Evolutionary conservation across 2,113 vertebrate species (phyloP), one percentile per base, ranked within the genome.

Genomic region (Scophthalmus maximus): DNA sequence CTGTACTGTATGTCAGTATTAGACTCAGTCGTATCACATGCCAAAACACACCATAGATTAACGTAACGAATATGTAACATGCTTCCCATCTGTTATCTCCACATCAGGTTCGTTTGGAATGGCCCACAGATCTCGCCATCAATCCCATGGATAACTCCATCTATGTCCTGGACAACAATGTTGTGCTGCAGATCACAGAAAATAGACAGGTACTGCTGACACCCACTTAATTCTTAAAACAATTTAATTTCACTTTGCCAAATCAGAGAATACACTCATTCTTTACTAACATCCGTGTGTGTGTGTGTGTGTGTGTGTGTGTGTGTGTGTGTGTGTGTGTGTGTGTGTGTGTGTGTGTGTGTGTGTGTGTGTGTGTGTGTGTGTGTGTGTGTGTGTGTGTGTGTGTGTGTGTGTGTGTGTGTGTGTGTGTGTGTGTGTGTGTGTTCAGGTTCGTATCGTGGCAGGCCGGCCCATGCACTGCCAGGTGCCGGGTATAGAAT

Each of bases 81-180:
- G 42, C 42, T 3, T 46, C 18, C 18, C 18, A 40, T 40, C 30
- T 57, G 3, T 23, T 18, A 50, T 52, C 50, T 15, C 27, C 18
- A 0, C 26, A 32, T 11, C 56, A 99, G 98, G 97, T 99, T 12
- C 96, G 97, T 62, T 90, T 99, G 78, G 97, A 99, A 52, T 99
- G 98, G 98, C 97, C 98, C 51, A 99, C 97, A 20, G 98, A 98
- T 87, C 91, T 99, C 3, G 96, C 97, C 49, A 98, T 99, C 81
- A 99, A 98, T 89, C 98, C 98, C 0, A 98, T 99, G 97, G 98
- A 99, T 78, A 99, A 99, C 88, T 99, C 98, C 80, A 97, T 99
- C 74, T 99, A 97, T 0, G 97, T 99, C 67, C 80, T 99, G 93
- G 98, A 99, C 92, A 99, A 99, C 90, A 99, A 99, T 1, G 96